phyloP scores from a whole-genome alignment of 2,113 vertebrate genomes.

The Alectura lathami region DNA sequence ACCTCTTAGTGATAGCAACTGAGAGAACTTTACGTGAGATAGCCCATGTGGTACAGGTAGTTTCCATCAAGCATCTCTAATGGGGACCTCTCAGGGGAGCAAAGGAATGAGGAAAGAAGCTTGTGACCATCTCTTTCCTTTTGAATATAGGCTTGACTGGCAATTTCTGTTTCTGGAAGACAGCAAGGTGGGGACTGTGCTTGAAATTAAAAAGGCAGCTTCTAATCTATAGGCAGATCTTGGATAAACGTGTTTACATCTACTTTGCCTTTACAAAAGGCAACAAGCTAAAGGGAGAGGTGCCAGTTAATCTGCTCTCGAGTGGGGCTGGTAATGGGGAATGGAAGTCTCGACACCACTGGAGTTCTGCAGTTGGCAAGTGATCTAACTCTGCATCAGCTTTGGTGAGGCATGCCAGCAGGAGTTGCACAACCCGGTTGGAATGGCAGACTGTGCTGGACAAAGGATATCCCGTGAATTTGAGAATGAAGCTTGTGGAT shows the following conservation, averaged over 20 bases:
- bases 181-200: not conserved
- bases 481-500: slow-evolving; percentile 43
- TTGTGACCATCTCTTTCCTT: not conserved
- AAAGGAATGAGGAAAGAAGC: slow-evolving; percentile 13
- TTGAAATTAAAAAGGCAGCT: not conserved
- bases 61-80: not conserved
- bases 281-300: not conserved
- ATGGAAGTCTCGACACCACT: not conserved
- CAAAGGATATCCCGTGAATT: not conserved
- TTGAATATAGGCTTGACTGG: not conserved
- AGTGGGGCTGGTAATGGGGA: not conserved
- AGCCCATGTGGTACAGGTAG: not conserved
- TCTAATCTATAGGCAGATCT: not conserved
- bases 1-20: not conserved
- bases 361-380: not conserved
- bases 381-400: fast-evolving
- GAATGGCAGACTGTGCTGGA: not conserved
- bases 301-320: not conserved
- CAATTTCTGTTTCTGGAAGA: not conserved
- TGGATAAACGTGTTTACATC: not conserved
- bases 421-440: slow-evolving; percentile 16
- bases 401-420: not conserved
- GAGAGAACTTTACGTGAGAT: not conserved
- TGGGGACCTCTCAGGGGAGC: not conserved
- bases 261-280: not conserved